A percentile compares a stretch with the other conserved stretches of the same genome.
Evolutionary conservation across 2,888 invertebrate species (phyloP).

Genomic region (Spodoptera exigua): DNA sequence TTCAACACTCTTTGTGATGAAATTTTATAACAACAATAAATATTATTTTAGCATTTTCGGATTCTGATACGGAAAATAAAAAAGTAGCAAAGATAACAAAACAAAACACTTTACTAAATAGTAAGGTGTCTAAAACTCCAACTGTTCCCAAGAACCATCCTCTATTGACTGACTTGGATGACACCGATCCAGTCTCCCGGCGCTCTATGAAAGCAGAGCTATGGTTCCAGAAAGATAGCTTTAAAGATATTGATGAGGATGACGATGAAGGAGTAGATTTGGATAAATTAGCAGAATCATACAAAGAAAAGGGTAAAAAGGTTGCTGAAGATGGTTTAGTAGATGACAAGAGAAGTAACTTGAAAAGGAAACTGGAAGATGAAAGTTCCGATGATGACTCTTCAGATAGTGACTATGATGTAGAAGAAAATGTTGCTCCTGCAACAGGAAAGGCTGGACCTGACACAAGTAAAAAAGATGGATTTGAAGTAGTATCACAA

Average conservation of each 20-base stretch:
- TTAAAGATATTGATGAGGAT: constrained; percentile 94
- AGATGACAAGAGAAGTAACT: constrained; percentile 48
- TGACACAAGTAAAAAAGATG: constrained; percentile 87
- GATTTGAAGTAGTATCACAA: constrained; percentile 91
- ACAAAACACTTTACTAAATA: constrained; percentile 80
- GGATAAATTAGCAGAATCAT: constrained; percentile 93
- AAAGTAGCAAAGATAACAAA: constrained; percentile 80
- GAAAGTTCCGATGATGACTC: constrained; percentile 82
- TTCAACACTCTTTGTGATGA: too few relatives aligned
- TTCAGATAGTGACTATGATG: constrained; percentile 85
- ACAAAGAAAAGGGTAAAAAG: constrained; percentile 91
- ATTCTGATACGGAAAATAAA: constrained; percentile 89
- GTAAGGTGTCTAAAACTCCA: constrained; percentile 66
- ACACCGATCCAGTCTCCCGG: constrained; percentile 92
- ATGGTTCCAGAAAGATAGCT: constrained; percentile 96
- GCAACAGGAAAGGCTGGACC: constrained; percentile 62
- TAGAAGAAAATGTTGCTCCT: constrained; percentile 77
- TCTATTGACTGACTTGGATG: constrained; percentile 94
- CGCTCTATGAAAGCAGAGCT: constrained; percentile 94
- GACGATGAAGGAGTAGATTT: constrained; percentile 97
- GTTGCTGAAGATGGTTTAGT: constrained; percentile 68
- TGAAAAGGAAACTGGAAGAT: constrained; percentile 75
- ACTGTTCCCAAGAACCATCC: constrained; percentile 90
- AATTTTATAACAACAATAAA: background rate
- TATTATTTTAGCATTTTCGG: constrained; percentile 89